A percentile compares a stretch with the other conserved stretches of the same genome.
Evolutionary conservation across 2,797 vertebrate genomes (phyloP).

Genomic region (Hemibagrus guttatus): DNA sequence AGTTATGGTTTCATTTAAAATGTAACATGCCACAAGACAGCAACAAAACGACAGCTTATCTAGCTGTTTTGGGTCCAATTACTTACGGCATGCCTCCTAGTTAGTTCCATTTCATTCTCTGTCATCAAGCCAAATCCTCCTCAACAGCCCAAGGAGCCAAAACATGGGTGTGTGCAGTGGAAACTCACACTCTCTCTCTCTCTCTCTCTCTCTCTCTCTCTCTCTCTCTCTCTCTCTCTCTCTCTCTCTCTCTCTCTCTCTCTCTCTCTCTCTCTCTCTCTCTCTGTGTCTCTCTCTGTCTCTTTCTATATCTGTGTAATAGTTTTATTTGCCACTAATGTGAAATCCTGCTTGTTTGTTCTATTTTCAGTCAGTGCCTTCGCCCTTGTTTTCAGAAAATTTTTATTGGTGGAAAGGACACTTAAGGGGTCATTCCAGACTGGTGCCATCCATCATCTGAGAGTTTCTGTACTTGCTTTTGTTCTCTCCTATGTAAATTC

Average conservation of each 20-base stretch:
- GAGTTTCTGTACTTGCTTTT: slow-evolving; percentile 12
- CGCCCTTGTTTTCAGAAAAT: slow-evolving; percentile 22
- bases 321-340: slow-evolving; percentile 17
- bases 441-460: slow-evolving; percentile 13
- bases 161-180: slow-evolving; percentile 68
- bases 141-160: slow-evolving; percentile 64
- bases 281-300: too few relatives aligned
- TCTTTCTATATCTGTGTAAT: background rate
- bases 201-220: slow-evolving; percentile 11
- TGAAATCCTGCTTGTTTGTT: slow-evolving; percentile 4
- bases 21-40: background rate
- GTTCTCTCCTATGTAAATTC: slow-evolving; percentile 31
- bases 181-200: slow-evolving; percentile 47
- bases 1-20: slow-evolving; percentile 22
- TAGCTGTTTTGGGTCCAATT: slow-evolving; percentile 8
- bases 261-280: slow-evolving; percentile 9
- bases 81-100: slow-evolving; percentile 2
- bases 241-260: background rate
- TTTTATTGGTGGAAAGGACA: slow-evolving; percentile 15
- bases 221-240: too few relatives aligned
- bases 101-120: slow-evolving; percentile 28
- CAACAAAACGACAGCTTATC: slow-evolving; percentile 9
- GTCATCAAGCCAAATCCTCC: slow-evolving; percentile 53
- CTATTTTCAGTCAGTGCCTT: slow-evolving; percentile 21
- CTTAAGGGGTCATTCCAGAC: background rate